These are phyloP conservation scores for Torymus texanus DNA, from an alignment of 2,888 invertebrate genomes.

Conservation along the genomic window DNA sequence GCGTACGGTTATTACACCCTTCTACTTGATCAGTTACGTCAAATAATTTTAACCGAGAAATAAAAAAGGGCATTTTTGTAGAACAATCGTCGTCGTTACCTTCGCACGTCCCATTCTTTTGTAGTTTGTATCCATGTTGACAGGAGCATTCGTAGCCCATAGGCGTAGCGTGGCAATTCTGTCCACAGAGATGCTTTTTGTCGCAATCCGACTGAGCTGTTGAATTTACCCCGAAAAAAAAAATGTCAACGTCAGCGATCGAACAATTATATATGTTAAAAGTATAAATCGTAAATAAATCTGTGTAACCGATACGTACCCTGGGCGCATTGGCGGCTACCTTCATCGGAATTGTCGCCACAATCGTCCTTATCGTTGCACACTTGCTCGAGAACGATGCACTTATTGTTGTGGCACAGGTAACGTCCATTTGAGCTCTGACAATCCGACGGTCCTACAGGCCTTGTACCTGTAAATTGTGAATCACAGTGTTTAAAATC, in stretches of 20 bases:
- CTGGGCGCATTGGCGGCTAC: slow-evolving; percentile 70
- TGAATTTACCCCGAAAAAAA: neutral
- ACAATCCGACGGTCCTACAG: slow-evolving; percentile 20
- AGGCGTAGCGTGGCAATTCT: slow-evolving; percentile 44
- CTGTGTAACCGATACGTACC: slow-evolving; percentile 59
- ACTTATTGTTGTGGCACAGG: slow-evolving; percentile 77
- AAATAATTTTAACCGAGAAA: too few relatives aligned
- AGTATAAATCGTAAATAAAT: too few relatives aligned
- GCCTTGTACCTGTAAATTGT: slow-evolving; percentile 37
- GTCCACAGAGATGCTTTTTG: slow-evolving; percentile 16
- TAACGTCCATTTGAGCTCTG: slow-evolving; percentile 66
- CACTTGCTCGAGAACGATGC: slow-evolving; percentile 76
- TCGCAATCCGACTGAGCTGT: slow-evolving; percentile 29
- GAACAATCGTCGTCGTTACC: slow-evolving; percentile 15
- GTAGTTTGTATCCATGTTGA: neutral
- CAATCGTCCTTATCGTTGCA: slow-evolving; percentile 80
- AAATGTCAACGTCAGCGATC: neutral
- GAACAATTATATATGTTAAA: neutral
- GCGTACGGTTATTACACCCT: too few relatives aligned
- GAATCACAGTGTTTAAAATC: neutral
- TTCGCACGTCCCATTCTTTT: slow-evolving; percentile 18
- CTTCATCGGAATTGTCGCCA: slow-evolving; percentile 81
- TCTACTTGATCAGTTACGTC: too few relatives aligned
- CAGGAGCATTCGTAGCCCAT: slow-evolving; percentile 43
- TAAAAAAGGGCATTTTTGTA: too few relatives aligned